Evolutionary conservation across 2,797 vertebrate genomes (phyloP).

Genomic region (Protosalanx chinensis): DNA sequence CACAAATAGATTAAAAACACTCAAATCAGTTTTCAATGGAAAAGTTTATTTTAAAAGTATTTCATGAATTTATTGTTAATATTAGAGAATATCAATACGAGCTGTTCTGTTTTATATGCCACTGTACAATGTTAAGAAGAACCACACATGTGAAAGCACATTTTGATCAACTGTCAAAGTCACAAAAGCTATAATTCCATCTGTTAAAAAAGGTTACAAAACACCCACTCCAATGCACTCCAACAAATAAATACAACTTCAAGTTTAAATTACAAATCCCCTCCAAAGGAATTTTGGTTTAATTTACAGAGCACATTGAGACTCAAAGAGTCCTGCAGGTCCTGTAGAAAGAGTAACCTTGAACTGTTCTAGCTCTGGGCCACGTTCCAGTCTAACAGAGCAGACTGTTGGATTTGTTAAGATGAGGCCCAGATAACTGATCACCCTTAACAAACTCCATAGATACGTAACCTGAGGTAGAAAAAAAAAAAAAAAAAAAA

Average conservation of each 20-base stretch:
- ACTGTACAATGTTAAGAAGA: neutral
- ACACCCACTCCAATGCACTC: neutral
- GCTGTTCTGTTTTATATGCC: constrained; percentile 15
- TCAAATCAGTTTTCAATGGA: neutral
- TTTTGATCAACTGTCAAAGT: constrained; percentile 9
- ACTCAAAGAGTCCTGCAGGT: neutral
- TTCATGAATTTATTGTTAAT: constrained; percentile 25
- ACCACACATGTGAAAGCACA: neutral
- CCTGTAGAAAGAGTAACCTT: neutral
- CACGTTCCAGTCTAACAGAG: neutral
- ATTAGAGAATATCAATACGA: neutral
- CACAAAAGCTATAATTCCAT: neutral
- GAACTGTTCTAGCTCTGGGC: neutral
- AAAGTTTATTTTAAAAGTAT: constrained; percentile 1
- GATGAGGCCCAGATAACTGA: neutral
- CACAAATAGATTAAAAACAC: too few relatives aligned
- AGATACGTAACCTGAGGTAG: neutral
- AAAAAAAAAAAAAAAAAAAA: neutral
- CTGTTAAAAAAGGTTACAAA: neutral
- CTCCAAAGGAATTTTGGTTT: neutral
- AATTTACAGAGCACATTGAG: neutral
- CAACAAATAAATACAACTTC: constrained; percentile 4
- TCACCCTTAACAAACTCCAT: neutral
- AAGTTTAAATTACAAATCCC: neutral
- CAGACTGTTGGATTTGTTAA: neutral